phyloP scores from a whole-genome alignment of 2,888 invertebrate genomes.

The Cheilosia variabilis region DNA sequence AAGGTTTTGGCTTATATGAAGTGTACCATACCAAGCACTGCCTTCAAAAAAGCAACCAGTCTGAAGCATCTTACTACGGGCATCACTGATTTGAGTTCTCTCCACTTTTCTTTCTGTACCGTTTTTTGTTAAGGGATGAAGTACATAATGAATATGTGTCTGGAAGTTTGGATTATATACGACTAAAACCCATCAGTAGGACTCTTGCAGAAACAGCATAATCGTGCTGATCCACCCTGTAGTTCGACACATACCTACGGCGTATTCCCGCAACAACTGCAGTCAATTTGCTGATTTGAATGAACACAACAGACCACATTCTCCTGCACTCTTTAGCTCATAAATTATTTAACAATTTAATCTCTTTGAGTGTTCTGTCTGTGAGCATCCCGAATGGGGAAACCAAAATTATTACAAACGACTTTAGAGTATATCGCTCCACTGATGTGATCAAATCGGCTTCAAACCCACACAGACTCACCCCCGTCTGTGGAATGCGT shows the following conservation, averaged over 20 bases:
- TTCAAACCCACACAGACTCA: conserved; percentile 17
- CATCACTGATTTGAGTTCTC: no score
- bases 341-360: conserved; percentile 68
- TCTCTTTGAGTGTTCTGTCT: conserved; percentile 56
- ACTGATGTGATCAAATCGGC: conserved; percentile 13
- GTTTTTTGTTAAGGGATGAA: no score
- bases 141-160: no score
- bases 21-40: no score
- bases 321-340: conserved; percentile 27
- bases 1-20: no score
- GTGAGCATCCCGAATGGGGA: neutral
- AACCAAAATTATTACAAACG: conserved; percentile 40
- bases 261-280: neutral
- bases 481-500: conserved; percentile 41
- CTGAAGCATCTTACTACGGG: no score
- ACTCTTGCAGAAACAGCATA: neutral
- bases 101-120: no score
- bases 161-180: neutral
- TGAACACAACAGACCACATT: conserved; percentile 15
- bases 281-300: conserved; percentile 7
- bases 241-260: neutral
- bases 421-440: conserved; percentile 38
- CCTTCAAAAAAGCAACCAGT: no score
- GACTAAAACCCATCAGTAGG: neutral
- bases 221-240: conserved; percentile 31